These are phyloP conservation scores for Lucilia cuprina DNA, from an alignment of 1,140 invertebrate species.

Conservation along the genomic window DNA sequence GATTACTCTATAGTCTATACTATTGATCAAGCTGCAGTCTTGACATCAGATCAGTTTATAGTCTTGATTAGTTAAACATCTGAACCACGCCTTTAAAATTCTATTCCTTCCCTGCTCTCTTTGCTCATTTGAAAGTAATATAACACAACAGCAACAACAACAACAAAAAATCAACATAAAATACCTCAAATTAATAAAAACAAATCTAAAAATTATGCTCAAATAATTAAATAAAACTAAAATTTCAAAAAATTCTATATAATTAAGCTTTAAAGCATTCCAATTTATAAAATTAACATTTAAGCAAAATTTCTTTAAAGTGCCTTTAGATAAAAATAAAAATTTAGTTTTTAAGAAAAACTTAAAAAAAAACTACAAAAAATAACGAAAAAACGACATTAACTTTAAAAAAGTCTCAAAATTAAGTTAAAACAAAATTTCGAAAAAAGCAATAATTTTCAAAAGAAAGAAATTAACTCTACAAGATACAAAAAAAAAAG, in stretches of 20 bases:
- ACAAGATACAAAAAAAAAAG: conserved; percentile 15
- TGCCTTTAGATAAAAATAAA: conserved; percentile 34
- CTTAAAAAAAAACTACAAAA: not conserved
- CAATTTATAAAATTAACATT: not conserved
- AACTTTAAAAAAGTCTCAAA: conserved; percentile 8
- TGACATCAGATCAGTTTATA: too few relatives aligned
- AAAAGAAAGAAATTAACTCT: not conserved
- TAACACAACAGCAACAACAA: not conserved
- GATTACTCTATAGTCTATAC: too few relatives aligned
- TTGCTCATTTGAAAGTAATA: not conserved
- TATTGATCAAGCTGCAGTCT: too few relatives aligned
- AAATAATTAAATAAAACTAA: not conserved
- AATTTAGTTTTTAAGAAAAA: not conserved
- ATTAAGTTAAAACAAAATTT: not conserved
- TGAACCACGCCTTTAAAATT: not conserved
- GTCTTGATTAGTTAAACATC: not conserved
- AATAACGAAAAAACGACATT: not conserved
- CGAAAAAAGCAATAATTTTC: conserved; percentile 2
- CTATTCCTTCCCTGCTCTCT: not conserved
- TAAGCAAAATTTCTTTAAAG: conserved; percentile 13
- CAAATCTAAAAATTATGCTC: not conserved
- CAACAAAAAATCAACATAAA: not conserved
- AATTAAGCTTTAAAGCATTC: conserved; percentile 19
- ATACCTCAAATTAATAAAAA: conserved; percentile 14
- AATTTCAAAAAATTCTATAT: not conserved